Evolutionary conservation across 2,113 vertebrate species (phyloP).

Genomic region (Bufo gargarizans): DNA sequence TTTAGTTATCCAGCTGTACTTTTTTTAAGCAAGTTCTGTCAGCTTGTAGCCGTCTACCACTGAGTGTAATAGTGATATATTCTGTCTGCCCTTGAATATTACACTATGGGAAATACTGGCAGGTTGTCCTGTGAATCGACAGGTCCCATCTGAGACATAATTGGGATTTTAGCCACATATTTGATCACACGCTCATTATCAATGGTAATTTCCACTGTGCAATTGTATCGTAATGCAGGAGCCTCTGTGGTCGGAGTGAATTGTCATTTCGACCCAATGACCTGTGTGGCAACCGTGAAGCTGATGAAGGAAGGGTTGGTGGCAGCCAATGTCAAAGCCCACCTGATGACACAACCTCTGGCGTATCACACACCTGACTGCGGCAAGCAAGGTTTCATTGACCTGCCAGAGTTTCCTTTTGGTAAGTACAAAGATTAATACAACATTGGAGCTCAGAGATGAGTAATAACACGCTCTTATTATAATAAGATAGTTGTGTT

Average conservation of each 20-base stretch:
- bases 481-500: no score
- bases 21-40: no score
- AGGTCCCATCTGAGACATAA: no score
- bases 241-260: slow-evolving; percentile 92
- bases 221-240: slow-evolving; percentile 70
- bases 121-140: no score
- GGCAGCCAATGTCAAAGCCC: slow-evolving; percentile 84
- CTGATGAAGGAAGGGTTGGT: slow-evolving; percentile 93
- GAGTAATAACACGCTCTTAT: not conserved
- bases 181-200: no score
- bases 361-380: slow-evolving; percentile 95
- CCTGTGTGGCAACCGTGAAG: slow-evolving; percentile 81
- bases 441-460: not conserved
- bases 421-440: slow-evolving; percentile 71
- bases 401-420: slow-evolving; percentile 95
- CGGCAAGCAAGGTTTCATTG: slow-evolving; percentile 92
- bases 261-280: slow-evolving; percentile 94
- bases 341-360: slow-evolving; percentile 91
- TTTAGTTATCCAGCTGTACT: no score
- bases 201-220: no score
- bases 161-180: no score
- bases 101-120: no score
- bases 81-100: no score
- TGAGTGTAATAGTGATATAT: no score
- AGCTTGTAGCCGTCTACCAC: no score